phyloP scores from a whole-genome alignment of 2,888 invertebrate species.

The Nomada goodeniana region DNA sequence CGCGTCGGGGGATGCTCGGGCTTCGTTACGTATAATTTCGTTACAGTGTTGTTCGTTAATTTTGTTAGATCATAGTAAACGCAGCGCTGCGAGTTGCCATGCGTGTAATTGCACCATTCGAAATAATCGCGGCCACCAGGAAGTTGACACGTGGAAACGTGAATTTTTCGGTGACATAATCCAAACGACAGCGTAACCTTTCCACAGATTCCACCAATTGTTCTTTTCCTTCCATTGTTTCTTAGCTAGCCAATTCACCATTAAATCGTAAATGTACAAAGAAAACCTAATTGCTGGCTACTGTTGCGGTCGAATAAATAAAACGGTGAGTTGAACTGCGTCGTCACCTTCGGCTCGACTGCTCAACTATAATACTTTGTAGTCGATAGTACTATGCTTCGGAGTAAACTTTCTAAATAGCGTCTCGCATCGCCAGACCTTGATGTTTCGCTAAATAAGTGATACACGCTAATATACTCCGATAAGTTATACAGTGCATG shows the following conservation, averaged over 20 bases:
- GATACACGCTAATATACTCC: conserved; percentile 22
- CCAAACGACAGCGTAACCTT: neutral
- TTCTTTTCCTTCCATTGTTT: too few relatives aligned
- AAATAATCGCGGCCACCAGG: neutral
- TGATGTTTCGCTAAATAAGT: conserved; percentile 56
- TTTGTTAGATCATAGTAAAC: neutral
- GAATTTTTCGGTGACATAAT: conserved; percentile 5
- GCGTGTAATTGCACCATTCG: neutral
- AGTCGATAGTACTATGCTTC: neutral
- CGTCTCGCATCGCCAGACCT: conserved; percentile 29
- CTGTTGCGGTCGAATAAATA: too few relatives aligned
- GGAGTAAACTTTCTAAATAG: neutral
- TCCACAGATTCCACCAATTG: neutral
- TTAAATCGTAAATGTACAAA: too few relatives aligned
- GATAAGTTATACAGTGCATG: too few relatives aligned
- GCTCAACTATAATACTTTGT: too few relatives aligned
- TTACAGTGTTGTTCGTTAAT: conserved; percentile 28
- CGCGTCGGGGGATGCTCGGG: conserved; percentile 3
- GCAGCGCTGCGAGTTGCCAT: neutral
- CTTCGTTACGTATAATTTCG: conserved; percentile 50
- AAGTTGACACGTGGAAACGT: neutral
- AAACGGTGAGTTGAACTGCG: too few relatives aligned
- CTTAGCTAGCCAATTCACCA: too few relatives aligned
- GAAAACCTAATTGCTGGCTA: too few relatives aligned
- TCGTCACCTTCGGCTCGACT: too few relatives aligned